phyloP scores from a whole-genome alignment of 2,113 vertebrate species.

The Psettodes erumei region DNA sequence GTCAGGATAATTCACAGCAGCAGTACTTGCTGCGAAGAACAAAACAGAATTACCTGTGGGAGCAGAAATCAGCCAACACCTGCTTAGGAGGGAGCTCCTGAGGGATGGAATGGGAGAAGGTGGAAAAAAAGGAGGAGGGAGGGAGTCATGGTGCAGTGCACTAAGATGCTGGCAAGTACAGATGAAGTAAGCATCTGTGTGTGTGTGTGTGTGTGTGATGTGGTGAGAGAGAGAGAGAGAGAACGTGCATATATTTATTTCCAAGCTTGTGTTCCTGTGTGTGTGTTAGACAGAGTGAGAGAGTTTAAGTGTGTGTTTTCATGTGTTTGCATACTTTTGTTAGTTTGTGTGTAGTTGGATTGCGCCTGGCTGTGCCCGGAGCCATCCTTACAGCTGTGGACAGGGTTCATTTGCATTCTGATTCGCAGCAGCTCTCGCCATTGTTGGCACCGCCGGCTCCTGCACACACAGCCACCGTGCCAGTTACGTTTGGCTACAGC shows the following conservation, averaged over 20 bases:
- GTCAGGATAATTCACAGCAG: slow-evolving; percentile 81
- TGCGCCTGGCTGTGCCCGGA: slow-evolving; percentile 56
- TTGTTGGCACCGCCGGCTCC: slow-evolving; percentile 53
- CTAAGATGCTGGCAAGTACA: slow-evolving; percentile 53
- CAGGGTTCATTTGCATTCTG: slow-evolving; percentile 70
- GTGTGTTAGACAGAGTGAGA: not conserved
- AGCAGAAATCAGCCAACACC: slow-evolving; percentile 80
- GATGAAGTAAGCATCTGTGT: slow-evolving; percentile 38
- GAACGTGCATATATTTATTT: slow-evolving; percentile 42
- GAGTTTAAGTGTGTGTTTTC: slow-evolving; percentile 23
- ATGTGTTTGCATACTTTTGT: slow-evolving; percentile 65
- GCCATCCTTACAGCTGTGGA: slow-evolving; percentile 69
- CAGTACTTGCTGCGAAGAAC: slow-evolving; percentile 70
- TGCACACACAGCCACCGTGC: slow-evolving; percentile 38
- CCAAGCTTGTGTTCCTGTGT: slow-evolving; percentile 27
- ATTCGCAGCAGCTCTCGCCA: slow-evolving; percentile 53
- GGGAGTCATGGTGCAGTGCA: slow-evolving; percentile 56
- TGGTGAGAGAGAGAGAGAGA: slow-evolving; percentile 6
- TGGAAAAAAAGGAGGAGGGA: slow-evolving; percentile 4
- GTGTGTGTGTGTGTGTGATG: slow-evolving; percentile 13
- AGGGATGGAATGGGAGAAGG: slow-evolving; percentile 39
- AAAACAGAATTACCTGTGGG: slow-evolving; percentile 76
- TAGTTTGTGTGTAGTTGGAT: slow-evolving; percentile 60
- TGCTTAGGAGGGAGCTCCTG: slow-evolving; percentile 73
- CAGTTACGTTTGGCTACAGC: slow-evolving; percentile 60